Conservation (phyloP, 2,888 invertebrate species). For the Teleiodes luculella region DNA sequence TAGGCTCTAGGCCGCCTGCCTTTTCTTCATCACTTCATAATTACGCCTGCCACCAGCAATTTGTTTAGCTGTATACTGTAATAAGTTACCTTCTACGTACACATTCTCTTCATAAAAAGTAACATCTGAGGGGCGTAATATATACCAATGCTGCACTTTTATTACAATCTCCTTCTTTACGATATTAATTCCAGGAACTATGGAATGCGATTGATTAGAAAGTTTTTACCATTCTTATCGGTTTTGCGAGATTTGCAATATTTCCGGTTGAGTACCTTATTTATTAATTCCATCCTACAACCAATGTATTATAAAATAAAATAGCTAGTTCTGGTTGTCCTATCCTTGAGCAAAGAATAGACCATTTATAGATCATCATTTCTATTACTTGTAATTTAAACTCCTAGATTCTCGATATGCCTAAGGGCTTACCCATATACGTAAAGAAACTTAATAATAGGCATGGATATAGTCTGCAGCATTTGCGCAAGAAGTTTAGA, state of each 20-base stretch:
- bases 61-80: conserved; percentile 35
- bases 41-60: conserved; percentile 45
- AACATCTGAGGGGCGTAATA: not conserved
- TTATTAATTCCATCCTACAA: conserved; percentile 17
- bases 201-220: conserved; percentile 14
- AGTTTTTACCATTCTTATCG: conserved; percentile 15
- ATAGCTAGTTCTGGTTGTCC: conserved; percentile 48
- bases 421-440: conserved; percentile 41
- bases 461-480: too few species aligned
- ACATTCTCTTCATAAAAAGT: conserved; percentile 18
- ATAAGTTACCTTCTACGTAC: conserved; percentile 29
- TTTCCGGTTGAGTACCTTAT: not conserved
- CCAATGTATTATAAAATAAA: conserved; percentile 29
- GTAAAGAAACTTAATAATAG: conserved; percentile 34
- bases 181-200: conserved; percentile 13
- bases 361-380: conserved; percentile 54
- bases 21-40: conserved; percentile 50
- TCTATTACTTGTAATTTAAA: conserved; percentile 55
- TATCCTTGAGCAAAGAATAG: conserved; percentile 41
- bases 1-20: conserved; percentile 30
- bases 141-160: conserved; percentile 4
- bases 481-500: not conserved
- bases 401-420: conserved; percentile 41
- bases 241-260: conserved; percentile 2
- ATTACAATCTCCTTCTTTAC: conserved; percentile 9